Evolutionary conservation across 1,140 invertebrate species (phyloP).

Genomic region (Scaptomyza montana): DNA sequence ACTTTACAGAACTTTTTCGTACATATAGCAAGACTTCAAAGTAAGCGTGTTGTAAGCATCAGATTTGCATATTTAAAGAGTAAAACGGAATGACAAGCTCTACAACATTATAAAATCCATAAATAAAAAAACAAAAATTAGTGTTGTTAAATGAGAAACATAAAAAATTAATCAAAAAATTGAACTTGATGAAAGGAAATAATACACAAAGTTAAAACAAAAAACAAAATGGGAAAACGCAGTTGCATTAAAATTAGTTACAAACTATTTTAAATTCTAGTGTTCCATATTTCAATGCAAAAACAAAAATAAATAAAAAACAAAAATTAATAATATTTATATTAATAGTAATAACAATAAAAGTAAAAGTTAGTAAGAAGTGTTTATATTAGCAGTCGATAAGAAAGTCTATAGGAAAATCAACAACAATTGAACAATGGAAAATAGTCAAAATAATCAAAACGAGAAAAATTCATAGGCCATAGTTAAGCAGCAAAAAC

Average conservation of each 20-base stretch:
- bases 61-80: slow-evolving; percentile 47
- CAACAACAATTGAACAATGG: slow-evolving; percentile 55
- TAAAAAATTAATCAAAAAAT: slow-evolving; percentile 64
- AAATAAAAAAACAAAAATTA: slow-evolving; percentile 34
- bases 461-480: slow-evolving; percentile 60
- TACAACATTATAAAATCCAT: slow-evolving; percentile 60
- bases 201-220: slow-evolving; percentile 8
- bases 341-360: slow-evolving; percentile 2
- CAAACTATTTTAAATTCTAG: slow-evolving; percentile 82
- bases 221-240: slow-evolving; percentile 43
- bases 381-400: slow-evolving; percentile 61
- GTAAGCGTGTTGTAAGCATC: slow-evolving; percentile 48
- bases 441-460: slow-evolving; percentile 80
- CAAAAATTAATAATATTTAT: slow-evolving; percentile 35
- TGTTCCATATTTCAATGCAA: slow-evolving; percentile 82
- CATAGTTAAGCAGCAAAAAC: slow-evolving; percentile 58
- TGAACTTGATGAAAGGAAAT: slow-evolving; percentile 50
- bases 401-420: slow-evolving; percentile 45
- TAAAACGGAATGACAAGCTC: slow-evolving; percentile 46
- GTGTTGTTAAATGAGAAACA: slow-evolving; percentile 69
- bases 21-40: slow-evolving; percentile 72
- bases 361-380: slow-evolving; percentile 48
- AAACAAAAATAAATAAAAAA: slow-evolving; percentile 35
- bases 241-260: slow-evolving; percentile 78
- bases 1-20: slow-evolving; percentile 65